A percentile compares a stretch with the other conserved stretches of the same genome.
These are phyloP conservation scores for Exephanes ischioxanthus DNA, from an alignment of 2,888 invertebrate genomes.

Conservation along the genomic window DNA sequence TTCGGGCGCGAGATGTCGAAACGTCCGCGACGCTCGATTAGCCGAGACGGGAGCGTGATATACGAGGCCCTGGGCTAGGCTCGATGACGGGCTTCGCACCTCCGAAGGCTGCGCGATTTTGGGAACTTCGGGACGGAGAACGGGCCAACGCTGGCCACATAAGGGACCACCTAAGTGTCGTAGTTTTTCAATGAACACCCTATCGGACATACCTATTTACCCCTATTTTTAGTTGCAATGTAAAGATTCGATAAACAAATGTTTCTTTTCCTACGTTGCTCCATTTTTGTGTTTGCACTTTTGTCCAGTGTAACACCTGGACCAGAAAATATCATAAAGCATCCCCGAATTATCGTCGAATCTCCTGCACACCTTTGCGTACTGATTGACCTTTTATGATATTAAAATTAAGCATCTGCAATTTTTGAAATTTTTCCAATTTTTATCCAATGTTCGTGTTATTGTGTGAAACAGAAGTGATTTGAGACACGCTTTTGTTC, in stretches of 20 bases:
- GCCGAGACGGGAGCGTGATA: slow-evolving; percentile 70
- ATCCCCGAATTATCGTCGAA: background rate
- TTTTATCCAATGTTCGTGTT: background rate
- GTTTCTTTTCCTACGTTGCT: too few species aligned
- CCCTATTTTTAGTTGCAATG: background rate
- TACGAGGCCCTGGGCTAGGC: slow-evolving; percentile 58
- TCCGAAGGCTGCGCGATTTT: slow-evolving; percentile 18
- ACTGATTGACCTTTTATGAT: too few species aligned
- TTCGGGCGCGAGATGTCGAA: slow-evolving; percentile 46
- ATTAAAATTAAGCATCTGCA: too few species aligned
- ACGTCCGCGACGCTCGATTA: slow-evolving; percentile 72
- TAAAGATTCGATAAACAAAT: background rate
- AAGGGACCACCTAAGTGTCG: background rate
- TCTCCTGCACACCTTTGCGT: background rate
- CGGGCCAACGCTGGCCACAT: background rate
- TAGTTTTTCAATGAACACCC: background rate
- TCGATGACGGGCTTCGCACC: slow-evolving; percentile 29
- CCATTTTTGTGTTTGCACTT: too few species aligned
- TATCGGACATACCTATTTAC: background rate
- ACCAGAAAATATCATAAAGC: too few species aligned
- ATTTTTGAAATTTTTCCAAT: background rate
- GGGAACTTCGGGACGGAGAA: background rate
- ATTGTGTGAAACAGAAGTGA: background rate
- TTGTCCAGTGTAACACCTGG: too few species aligned
- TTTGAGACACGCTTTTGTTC: too few species aligned